A percentile compares a stretch with the other conserved stretches of the same genome.
Conservation (phyloP, 1,140 invertebrate species). For the Oryctes rhinoceros region DNA sequence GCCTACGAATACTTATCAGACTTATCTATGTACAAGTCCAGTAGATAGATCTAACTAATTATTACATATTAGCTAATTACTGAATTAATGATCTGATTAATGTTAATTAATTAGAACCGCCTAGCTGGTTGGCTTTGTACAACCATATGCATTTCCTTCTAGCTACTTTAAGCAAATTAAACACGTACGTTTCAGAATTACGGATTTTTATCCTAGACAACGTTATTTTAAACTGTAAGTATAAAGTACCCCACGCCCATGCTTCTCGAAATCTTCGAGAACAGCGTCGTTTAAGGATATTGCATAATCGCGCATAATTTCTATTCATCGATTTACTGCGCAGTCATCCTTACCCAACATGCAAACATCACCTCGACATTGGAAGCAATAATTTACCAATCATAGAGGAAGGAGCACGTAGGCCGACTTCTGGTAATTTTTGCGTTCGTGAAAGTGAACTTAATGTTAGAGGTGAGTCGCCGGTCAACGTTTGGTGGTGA, state of each 20-base stretch:
- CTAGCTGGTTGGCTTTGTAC: too few species aligned
- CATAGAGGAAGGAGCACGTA: constrained; percentile 7
- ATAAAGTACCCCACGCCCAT: background rate
- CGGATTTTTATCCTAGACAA: too few species aligned
- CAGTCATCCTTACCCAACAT: background rate
- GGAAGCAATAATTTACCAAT: background rate
- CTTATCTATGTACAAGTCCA: too few species aligned
- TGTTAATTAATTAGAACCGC: too few species aligned
- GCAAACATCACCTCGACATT: background rate
- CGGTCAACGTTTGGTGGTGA: constrained; percentile 2
- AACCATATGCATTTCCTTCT: too few species aligned
- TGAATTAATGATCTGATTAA: too few species aligned
- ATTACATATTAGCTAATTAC: too few species aligned
- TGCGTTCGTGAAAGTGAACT: constrained; percentile 3
- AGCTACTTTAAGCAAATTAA: too few species aligned
- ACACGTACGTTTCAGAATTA: too few species aligned
- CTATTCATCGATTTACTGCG: background rate
- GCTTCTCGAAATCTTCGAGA: background rate
- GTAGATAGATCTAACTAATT: too few species aligned
- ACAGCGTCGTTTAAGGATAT: background rate
- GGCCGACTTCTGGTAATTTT: background rate
- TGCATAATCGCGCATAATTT: background rate
- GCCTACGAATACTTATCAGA: too few species aligned
- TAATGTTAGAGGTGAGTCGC: constrained; percentile 13
- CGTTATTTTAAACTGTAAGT: background rate